Conservation (phyloP, 2,797 vertebrate species). For the Fundulus diaphanus region DNA sequence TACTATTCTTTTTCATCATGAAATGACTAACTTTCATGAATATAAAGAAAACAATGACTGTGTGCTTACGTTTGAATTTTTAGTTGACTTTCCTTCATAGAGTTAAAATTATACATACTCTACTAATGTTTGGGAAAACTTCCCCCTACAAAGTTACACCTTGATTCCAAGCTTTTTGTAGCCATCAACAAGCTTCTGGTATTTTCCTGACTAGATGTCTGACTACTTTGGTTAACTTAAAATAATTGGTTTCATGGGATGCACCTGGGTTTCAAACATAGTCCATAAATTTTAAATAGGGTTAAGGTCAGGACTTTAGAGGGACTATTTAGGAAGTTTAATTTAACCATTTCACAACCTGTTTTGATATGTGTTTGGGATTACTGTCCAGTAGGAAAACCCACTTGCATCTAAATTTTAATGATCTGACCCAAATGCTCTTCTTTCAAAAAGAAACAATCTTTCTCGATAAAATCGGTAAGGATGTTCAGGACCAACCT, state of each 20-base stretch:
- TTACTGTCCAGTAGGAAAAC: not conserved
- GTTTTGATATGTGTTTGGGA: not conserved
- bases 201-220: not conserved
- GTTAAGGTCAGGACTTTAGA: not conserved
- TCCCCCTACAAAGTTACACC: not conserved
- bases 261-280: not conserved
- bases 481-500: not conserved
- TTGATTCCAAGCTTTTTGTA: not conserved
- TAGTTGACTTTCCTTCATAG: not conserved
- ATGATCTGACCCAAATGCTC: not conserved
- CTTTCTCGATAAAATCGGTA: too few relatives aligned
- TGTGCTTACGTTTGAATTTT: too few relatives aligned
- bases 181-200: not conserved
- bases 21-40: too few relatives aligned
- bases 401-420: not conserved
- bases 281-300: not conserved
- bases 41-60: too few relatives aligned
- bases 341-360: not conserved
- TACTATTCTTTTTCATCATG: too few relatives aligned
- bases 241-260: conserved; percentile 8
- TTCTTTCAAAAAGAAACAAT: not conserved
- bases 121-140: not conserved
- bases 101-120: not conserved
- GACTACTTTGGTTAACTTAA: not conserved
- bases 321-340: not conserved